Base-by-base conservation (phyloP, 2,888 invertebrate species). In the Patella caerulea region DNA sequence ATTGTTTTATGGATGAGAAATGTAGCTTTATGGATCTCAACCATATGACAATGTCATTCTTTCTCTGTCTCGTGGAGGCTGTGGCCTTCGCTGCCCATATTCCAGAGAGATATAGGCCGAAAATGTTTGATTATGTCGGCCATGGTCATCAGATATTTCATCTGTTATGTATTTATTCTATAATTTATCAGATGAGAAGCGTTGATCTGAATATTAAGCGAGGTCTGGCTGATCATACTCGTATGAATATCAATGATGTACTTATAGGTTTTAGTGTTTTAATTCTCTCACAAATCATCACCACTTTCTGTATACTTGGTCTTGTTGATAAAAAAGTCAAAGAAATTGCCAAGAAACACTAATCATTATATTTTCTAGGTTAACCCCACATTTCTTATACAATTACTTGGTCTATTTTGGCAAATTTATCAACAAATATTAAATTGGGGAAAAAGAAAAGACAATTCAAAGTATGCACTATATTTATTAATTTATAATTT, bases 1-100 rank as follows among this genome's bases (percentile, higher is more conserved):
- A 80, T 52, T 84, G 83, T 77, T 74, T 71, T n/a, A 9, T 59
- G 12, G 76, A 83, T n/a, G 17, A 56, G 1, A 52, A 65, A 3
- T 80, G 82, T 52, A 53, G 75, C 12, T 5, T 83, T 34, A 24
- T 69, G 19, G 78, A 78, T 14, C 53, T 85, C 11, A 76, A 76
- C 45, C 85, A 85, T 55, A 83, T 84, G 72, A 73, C 78, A 0
- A 54, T 34, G 29, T 80, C 78, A 29, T 52, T 79, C 11, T 12
- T 78, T 15, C 79, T 77, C 7, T 71, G 82, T 5, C 19, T 54
- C 15, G 15, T 71, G 0, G 71, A 85, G 1, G 59, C 82, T 2
- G 77, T 84, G 53, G 86, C 86, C 80, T 87, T 85, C 79, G 83
- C 85, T n/a, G 82, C 83, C 72, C 83, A 84, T 53, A 75, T 87